A percentile compares a stretch with the other conserved stretches of the same genome.
phyloP scores from a whole-genome alignment of 2,113 vertebrate genomes.

The Catharus fuscescens region DNA sequence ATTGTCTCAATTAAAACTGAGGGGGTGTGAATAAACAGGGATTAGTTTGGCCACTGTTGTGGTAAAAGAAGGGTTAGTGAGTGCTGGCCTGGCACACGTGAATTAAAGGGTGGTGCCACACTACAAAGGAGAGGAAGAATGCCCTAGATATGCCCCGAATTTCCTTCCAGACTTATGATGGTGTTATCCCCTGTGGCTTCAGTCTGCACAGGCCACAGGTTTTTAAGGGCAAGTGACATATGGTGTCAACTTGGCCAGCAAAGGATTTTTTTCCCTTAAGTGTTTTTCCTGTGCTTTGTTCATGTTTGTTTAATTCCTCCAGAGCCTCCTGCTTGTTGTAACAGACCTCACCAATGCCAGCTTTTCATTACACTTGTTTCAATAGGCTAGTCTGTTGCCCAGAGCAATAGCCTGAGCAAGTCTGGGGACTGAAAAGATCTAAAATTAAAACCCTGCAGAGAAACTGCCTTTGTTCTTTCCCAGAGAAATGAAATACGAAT shows the following conservation, averaged over 20 bases:
- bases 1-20: neutral
- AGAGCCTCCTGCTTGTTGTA: neutral
- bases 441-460: conserved; percentile 1
- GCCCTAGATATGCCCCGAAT: neutral
- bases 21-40: neutral
- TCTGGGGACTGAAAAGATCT: neutral
- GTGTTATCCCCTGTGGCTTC: neutral
- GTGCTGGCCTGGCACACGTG: neutral
- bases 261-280: neutral
- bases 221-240: neutral
- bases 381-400: neutral
- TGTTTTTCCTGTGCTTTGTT: neutral
- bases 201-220: neutral
- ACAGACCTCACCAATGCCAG: neutral
- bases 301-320: neutral
- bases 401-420: neutral
- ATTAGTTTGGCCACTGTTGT: neutral
- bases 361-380: neutral
- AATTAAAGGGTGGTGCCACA: neutral
- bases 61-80: neutral
- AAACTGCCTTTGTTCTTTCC: neutral
- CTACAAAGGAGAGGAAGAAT: neutral
- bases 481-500: neutral
- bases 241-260: neutral
- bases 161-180: neutral